Evolutionary conservation across 2,888 invertebrate species (phyloP), one percentile per base, ranked within the genome.

Genomic region (Leucophenga maculata): DNA sequence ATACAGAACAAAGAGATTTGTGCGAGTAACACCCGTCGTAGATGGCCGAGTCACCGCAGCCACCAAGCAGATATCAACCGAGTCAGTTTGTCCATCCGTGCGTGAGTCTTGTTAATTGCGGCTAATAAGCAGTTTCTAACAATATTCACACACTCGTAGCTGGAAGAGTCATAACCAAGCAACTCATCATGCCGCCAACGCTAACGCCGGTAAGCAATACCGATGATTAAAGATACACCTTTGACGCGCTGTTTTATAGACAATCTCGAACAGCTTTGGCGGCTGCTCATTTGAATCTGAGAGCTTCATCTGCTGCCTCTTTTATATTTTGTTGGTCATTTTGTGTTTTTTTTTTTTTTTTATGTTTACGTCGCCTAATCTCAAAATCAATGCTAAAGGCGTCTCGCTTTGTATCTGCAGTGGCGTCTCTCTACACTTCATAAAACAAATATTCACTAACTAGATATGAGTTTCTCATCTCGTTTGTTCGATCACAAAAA

Each of bases 371-470:
- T 31, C 1, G 18, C 79, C 75, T 81, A 80, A 81, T 83, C 80
- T 81, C 80, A 82, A 83, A 82, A 83, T 83, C 80, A 81, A 81
- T 82, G 77, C 73, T 57, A 22, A n/a, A 44, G 44, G 80, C 84
- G 82, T 26, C 26, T 26, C 4, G 1, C 11, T 16, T 18, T 16
- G 50, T 26, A 26, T 26, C 50, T 50, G n/a, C 50, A 31, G 59
- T 59, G 62, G 62, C 46, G 62, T 48, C 26, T 64, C 26, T 57
- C 46, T n/a, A 48, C 62, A 48, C 46, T 60, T 78, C 77, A 80
- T 80, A 83, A 80, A 82, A 80, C 80, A 80, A 82, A 80, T 82
- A 83, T 78, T 74, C 75, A 83, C 75, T 79, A 83, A 79, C 80
- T 77, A 81, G 78, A 57, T 11, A 13, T 18, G n/a, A 16, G 50